A percentile compares a stretch with the other conserved stretches of the same genome.
These are phyloP conservation scores for Abramis brama DNA, from an alignment of 2,113 vertebrate species.

Conservation along the genomic window DNA sequence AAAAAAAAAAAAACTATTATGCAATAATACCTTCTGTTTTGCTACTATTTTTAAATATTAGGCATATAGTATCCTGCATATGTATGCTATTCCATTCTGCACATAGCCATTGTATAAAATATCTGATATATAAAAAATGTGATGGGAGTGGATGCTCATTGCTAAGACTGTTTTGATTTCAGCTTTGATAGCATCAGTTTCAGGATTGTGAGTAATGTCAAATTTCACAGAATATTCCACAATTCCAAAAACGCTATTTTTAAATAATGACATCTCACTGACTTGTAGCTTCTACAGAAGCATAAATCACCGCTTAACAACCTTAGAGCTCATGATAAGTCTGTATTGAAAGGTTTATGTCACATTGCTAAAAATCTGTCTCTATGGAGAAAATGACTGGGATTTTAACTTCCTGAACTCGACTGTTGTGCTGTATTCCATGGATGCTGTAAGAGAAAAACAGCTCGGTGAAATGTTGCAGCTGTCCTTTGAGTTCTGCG, in stretches of 20 bases:
- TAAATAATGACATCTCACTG: background rate
- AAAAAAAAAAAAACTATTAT: no score
- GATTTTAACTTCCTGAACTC: background rate
- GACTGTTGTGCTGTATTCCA: background rate
- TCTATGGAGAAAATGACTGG: background rate
- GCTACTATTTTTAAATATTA: no score
- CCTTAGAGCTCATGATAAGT: background rate
- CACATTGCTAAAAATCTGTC: background rate
- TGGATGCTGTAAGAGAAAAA: background rate
- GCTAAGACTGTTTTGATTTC: no score
- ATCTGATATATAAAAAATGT: background rate
- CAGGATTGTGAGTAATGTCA: background rate
- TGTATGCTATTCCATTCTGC: background rate
- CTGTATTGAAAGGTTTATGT: background rate
- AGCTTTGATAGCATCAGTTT: background rate
- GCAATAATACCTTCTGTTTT: no score
- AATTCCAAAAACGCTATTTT: background rate
- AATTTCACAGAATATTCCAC: background rate
- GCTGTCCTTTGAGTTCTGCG: conserved; percentile 7
- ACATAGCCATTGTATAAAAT: background rate
- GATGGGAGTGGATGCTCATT: background rate
- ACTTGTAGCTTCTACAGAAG: background rate
- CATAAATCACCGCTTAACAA: background rate
- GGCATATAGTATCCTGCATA: background rate
- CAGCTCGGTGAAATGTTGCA: background rate